Evolutionary conservation across 2,797 vertebrate species (phyloP), one percentile per base, ranked within the genome.

Genomic region (Astyanax mexicanus): DNA sequence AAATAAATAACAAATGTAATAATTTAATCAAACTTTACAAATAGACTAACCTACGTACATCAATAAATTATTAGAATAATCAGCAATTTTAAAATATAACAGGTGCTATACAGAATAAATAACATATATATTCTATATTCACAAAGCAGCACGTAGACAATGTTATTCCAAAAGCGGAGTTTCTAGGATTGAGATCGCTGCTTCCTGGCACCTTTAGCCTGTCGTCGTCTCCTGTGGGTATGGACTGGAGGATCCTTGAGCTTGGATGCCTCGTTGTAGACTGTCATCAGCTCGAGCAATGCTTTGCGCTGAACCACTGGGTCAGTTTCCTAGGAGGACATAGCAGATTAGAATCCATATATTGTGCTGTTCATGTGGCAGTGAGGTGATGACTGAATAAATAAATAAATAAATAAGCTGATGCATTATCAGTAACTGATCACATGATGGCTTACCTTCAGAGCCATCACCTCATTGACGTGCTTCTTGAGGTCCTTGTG

Each of bases 31-130:
- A n/a, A 72, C 35, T 3, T 40, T 27, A n/a, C 12, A 42, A 15
- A 38, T 32, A 66, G 5, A 66, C 68, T 61, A 81, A 76, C 68
- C 80, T 65, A 66, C 61, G 2, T 19, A 29, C 9, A 58, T 44
- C 17, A 79, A 79, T 81, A 83, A 83, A 83, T 83, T 80, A 69
- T 66, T n/a, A n/a, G n/a, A n/a, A n/a, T n/a, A n/a, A 62, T 77
- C 37, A 71, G 65, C 3, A 25, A 62, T 42, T 68, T 47, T 2
- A 2, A 58, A 57, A 40, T 49, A 29, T 23, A 21, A 58, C 54
- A 71, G 4, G 35, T 15, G 55, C 37, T 21, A 32, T 19, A 9
- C 70, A 12, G 6, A 68, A 79, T 51, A 55, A 72, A 64, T 70
- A 60, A 42, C 74, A 47, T 27, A 25, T 32, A 54, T 37, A 61